Evolutionary conservation across 2,113 vertebrate species (phyloP).

Genomic region (Pitta sordida): DNA sequence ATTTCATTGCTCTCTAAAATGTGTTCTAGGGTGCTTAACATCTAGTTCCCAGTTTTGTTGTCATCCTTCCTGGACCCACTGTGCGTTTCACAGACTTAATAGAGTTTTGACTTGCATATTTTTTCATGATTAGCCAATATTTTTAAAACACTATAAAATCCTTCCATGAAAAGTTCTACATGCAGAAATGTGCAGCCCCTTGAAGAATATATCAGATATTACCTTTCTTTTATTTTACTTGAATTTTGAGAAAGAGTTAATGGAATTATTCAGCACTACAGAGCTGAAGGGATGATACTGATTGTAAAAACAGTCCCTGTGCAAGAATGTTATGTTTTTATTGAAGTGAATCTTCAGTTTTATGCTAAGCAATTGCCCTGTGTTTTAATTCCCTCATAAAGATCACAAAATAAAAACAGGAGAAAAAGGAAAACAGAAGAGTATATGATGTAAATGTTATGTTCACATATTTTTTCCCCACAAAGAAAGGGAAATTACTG

Average conservation of each 20-base stretch:
- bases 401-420: background rate
- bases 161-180: background rate
- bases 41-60: background rate
- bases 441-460: background rate
- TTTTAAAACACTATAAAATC: background rate
- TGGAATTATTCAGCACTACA: background rate
- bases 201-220: background rate
- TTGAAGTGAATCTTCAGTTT: background rate
- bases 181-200: background rate
- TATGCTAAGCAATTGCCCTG: background rate
- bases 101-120: background rate
- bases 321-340: background rate
- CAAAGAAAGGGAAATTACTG: slow-evolving; percentile 34
- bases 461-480: background rate
- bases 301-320: background rate
- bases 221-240: background rate
- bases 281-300: background rate
- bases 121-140: background rate
- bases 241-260: background rate
- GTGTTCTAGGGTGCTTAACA: background rate
- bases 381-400: slow-evolving; percentile 36
- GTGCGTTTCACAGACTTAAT: background rate
- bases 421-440: background rate
- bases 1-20: background rate
- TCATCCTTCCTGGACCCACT: background rate